Base-by-base conservation (phyloP, 2,797 vertebrate species). In the Sebastes vulpes region DNA sequence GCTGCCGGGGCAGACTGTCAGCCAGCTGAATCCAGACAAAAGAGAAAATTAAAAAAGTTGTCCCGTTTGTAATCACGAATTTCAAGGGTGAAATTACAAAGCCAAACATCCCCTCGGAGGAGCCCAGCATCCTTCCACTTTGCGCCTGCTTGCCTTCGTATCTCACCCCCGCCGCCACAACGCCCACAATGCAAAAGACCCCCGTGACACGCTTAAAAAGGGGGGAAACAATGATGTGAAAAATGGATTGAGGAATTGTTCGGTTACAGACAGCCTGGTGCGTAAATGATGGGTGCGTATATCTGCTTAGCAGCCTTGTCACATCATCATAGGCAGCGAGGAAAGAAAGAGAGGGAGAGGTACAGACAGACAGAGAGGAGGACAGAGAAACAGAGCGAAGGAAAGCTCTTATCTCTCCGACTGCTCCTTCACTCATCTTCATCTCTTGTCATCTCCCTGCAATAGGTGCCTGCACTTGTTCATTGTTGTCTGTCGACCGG, bases 21-120 rank as follows among this genome's bases (percentile, higher is more conserved):
- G 97, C 96, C 95, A 91, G 96, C 96, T 95, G 97, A 97, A 97
- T 97, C 96, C 96, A 98, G 97, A 99, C 98, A 99, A 99, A 98
- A 97, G 97, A 97, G 97, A 97, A 98, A 98, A 98, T 98, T 98
- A 98, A 99, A 98, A 99, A 98, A 99, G 97, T 99, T 98, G 97
- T 99, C 97, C 97, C 97, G 97, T 98, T 99, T 97, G 98, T 98
- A 99, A 99, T 99, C 97, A 98, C 97, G 95, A 98, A 98, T 98
- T 98, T 98, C 97, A 97, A 97, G 98, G 97, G 97, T 98, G 97
- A 98, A 98, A 99, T 98, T 98, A 97, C 97, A 97, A 97, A 98
- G 97, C 97, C 96, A 96, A 97, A 98, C 97, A 97, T 96, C 97
- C 96, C 96, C 94, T 95, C 57, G 10, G 91, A 94, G 90, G 94